Evolutionary conservation across 2,888 invertebrate genomes (phyloP).

Genomic region (Euspilapteryx auroguttella): DNA sequence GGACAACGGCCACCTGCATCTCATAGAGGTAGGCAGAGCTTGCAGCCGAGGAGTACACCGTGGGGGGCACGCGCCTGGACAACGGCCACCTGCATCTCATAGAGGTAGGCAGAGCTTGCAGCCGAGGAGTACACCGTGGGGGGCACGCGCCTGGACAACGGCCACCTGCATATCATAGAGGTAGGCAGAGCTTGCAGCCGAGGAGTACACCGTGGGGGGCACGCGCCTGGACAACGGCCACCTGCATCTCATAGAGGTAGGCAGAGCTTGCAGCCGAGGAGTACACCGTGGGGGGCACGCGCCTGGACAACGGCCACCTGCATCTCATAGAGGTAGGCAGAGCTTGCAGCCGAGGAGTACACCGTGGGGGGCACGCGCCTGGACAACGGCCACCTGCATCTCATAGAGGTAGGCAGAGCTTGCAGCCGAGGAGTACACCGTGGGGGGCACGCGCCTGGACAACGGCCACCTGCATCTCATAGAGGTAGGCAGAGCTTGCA

Average conservation of each 20-base stretch:
- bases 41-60: constrained; percentile 77
- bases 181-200: no score
- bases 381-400: constrained; percentile 84
- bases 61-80: constrained; percentile 76
- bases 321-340: constrained; percentile 74
- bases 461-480: constrained; percentile 88
- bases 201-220: constrained; percentile 77
- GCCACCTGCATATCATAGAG: constrained; percentile 82
- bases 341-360: constrained; percentile 79
- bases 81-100: no score
- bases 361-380: constrained; percentile 82
- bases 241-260: no score
- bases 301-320: constrained; percentile 81
- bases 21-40: constrained; percentile 68
- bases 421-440: constrained; percentile 83
- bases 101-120: constrained; percentile 80
- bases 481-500: no score
- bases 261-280: constrained; percentile 80
- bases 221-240: constrained; percentile 80
- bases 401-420: constrained; percentile 80
- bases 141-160: constrained; percentile 80
- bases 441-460: constrained; percentile 80
- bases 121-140: constrained; percentile 84
- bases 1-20: constrained; percentile 84
- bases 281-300: constrained; percentile 81